These are phyloP conservation scores for Adelosebastes latens DNA, from an alignment of 2,797 vertebrate species.

Conservation along the genomic window DNA sequence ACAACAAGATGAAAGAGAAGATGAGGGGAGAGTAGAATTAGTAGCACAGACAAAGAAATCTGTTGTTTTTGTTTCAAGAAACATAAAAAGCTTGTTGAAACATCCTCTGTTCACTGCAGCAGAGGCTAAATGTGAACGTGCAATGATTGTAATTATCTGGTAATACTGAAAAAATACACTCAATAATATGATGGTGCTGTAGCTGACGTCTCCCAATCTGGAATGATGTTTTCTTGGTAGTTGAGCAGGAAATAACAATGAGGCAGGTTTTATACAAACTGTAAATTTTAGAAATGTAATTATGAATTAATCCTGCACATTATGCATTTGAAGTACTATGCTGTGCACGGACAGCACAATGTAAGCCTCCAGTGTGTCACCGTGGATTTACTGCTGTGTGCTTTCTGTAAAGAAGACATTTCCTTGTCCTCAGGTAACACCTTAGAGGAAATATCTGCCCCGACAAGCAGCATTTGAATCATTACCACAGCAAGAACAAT, in stretches of 20 bases:
- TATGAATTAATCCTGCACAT: not conserved
- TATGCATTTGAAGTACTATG: not conserved
- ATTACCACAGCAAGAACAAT: constrained; percentile 14
- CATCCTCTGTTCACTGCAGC: not conserved
- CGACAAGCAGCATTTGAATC: constrained; percentile 21
- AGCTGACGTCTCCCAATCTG: not conserved
- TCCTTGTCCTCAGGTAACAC: constrained; percentile 28
- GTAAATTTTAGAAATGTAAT: not conserved
- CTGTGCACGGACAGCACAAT: not conserved
- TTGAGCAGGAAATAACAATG: not conserved
- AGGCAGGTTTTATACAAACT: not conserved
- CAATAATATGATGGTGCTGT: not conserved
- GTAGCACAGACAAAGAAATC: constrained; percentile 4
- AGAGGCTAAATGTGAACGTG: constrained; percentile 5
- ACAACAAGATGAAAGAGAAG: constrained; percentile 8
- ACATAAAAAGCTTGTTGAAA: not conserved
- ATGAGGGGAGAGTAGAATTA: not conserved
- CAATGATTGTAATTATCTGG: constrained; percentile 28
- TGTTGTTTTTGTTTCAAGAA: constrained; percentile 5
- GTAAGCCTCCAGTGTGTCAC: not conserved
- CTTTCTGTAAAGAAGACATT: not conserved
- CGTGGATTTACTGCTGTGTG: not conserved
- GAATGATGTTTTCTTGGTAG: not conserved
- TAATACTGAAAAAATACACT: not conserved
- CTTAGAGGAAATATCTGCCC: constrained; percentile 8